Evolutionary conservation across 2,888 invertebrate genomes (phyloP).

Genomic region (Parochlus steinenii): DNA sequence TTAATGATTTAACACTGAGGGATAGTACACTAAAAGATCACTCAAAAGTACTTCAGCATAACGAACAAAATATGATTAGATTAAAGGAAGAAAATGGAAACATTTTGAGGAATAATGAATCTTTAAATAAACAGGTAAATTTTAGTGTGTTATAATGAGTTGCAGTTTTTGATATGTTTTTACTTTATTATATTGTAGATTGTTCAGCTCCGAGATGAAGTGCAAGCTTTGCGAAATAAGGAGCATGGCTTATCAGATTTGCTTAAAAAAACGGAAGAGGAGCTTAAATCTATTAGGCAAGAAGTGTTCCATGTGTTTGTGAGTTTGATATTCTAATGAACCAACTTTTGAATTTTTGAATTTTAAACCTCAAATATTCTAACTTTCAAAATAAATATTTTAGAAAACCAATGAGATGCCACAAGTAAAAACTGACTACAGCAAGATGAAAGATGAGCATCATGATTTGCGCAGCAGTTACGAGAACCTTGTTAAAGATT

Average conservation of each 20-base stretch:
- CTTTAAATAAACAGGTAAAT: constrained; percentile 6
- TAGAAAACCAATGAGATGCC: constrained; percentile 7
- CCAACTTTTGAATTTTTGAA: neutral
- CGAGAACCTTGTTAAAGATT: neutral
- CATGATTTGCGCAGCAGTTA: constrained; percentile 6
- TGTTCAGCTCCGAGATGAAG: neutral
- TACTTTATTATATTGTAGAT: neutral
- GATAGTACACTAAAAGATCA: constrained; percentile 5
- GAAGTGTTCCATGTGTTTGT: constrained; percentile 11
- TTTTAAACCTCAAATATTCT: neutral
- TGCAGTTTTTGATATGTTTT: neutral
- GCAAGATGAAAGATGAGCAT: constrained; percentile 4
- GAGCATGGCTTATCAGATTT: constrained; percentile 4
- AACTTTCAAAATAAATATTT: neutral
- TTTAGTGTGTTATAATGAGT: neutral
- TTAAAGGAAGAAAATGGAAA: constrained; percentile 4
- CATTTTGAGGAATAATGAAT: neutral
- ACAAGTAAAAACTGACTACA: constrained; percentile 5
- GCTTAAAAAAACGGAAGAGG: constrained; percentile 8
- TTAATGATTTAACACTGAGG: constrained; percentile 4
- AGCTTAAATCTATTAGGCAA: constrained; percentile 7
- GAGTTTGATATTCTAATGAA: neutral
- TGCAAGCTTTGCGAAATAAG: neutral
- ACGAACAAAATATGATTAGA: constrained; percentile 3
- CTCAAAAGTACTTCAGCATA: constrained; percentile 1